Evolutionary conservation across 2,797 vertebrate species (phyloP).

Genomic region (Cyclura pinguis): DNA sequence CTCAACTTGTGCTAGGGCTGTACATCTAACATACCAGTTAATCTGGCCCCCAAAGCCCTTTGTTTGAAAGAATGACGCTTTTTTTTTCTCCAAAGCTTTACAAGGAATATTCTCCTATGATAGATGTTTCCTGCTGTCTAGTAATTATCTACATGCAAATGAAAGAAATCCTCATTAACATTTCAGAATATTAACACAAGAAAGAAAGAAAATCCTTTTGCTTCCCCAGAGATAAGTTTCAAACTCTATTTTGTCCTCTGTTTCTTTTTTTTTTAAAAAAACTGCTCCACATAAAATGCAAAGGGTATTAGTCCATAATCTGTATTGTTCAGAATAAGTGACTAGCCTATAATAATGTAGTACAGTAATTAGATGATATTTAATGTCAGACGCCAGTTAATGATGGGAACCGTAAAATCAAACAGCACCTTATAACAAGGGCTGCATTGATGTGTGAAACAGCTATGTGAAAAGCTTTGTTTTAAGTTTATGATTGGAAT

Average conservation of each 20-base stretch:
- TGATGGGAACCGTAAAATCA: slow-evolving; percentile 19
- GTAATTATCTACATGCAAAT: slow-evolving; percentile 45
- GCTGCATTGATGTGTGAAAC: slow-evolving; percentile 1
- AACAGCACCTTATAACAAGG: slow-evolving; percentile 5
- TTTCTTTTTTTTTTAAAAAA: slow-evolving; percentile 6
- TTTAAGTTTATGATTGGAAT: neutral
- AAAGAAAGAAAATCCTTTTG: slow-evolving; percentile 2
- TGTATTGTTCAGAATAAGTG: slow-evolving; percentile 13
- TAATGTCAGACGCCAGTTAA: slow-evolving; percentile 19
- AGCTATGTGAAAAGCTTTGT: slow-evolving; percentile 9
- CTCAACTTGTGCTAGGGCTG: neutral
- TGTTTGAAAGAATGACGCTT: slow-evolving; percentile 1
- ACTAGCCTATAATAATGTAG: neutral
- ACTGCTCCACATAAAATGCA: slow-evolving; percentile 23
- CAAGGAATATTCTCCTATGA: slow-evolving; percentile 50
- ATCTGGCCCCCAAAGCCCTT: neutral
- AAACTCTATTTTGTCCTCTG: neutral
- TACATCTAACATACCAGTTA: neutral
- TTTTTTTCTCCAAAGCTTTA: slow-evolving; percentile 46
- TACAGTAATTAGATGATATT: slow-evolving; percentile 6
- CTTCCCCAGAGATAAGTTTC: slow-evolving; percentile 18
- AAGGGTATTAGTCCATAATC: slow-evolving; percentile 15
- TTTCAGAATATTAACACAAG: slow-evolving; percentile 46
- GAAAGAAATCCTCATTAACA: neutral
- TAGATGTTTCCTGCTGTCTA: slow-evolving; percentile 41